Base-by-base conservation (phyloP, 2,888 invertebrate genomes). In the Onchidella celtica region DNA sequence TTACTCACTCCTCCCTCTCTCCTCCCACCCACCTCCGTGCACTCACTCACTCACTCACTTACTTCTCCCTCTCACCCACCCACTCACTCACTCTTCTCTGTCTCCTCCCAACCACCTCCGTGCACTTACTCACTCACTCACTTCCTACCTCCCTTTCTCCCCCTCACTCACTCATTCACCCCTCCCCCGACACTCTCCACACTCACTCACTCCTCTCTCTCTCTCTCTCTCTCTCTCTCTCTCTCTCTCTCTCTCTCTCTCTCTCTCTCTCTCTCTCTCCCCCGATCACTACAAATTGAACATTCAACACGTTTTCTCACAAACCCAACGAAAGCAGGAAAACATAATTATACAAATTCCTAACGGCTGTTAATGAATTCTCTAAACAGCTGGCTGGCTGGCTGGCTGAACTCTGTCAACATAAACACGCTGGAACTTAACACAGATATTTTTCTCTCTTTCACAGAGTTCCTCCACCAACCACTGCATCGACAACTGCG, bases 391-490 rank as follows among this genome's bases (percentile, higher is more conserved):
- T n/a, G n/a, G n/a, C n/a, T n/a, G n/a, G n/a, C n/a, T n/a, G n/a
- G n/a, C n/a, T n/a, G n/a, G n/a, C n/a, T n/a, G n/a, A n/a, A n/a
- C n/a, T n/a, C n/a, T n/a, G n/a, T n/a, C n/a, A n/a, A n/a, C n/a
- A n/a, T n/a, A n/a, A n/a, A n/a, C n/a, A n/a, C n/a, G n/a, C n/a
- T n/a, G n/a, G n/a, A n/a, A n/a, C n/a, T 36, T 68, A 40, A 34
- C 21, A 36, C 21, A 38, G 9, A 21, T 14, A 34, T 3, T 73
- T n/a, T 36, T 66, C 3, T 57, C 4, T 70, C 32, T 40, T 6
- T 29, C 68, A 14, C 70, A 72, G 79, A 72, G 63, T 29, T 27
- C 38, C 36, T 40, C 61, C 36, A n/a, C 32, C n/a, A 72, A n/a
- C 55, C 36, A 79, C 47, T 32, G 36, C 63, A 27, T 47, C 63